Conservation (phyloP, 1,140 invertebrate genomes). For the Euglossa dilemma region DNA sequence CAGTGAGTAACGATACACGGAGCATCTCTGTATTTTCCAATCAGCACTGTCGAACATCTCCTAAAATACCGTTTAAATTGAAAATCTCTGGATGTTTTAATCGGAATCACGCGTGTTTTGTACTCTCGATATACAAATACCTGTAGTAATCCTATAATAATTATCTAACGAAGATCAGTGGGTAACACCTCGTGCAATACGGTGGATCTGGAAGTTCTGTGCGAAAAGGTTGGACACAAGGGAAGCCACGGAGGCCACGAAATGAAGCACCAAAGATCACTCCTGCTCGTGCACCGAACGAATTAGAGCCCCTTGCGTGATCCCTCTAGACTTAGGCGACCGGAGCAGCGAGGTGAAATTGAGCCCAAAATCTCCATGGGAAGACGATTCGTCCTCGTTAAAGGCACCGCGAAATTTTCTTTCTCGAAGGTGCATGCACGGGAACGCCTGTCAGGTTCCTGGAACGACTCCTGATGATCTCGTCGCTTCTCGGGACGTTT, state of each 20-base stretch:
- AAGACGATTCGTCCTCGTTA: background rate
- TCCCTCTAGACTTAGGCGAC: constrained; percentile 30
- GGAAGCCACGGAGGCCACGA: constrained; percentile 13
- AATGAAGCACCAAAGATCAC: constrained; percentile 48
- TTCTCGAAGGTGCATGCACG: background rate
- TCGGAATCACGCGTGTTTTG: too few relatives aligned
- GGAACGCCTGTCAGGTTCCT: background rate
- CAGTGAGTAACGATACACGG: too few relatives aligned
- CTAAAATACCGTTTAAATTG: too few relatives aligned
- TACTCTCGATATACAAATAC: too few relatives aligned
- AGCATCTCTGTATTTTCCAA: too few relatives aligned
- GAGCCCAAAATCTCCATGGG: background rate
- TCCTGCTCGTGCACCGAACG: constrained; percentile 60
- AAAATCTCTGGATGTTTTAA: too few relatives aligned
- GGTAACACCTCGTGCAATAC: too few relatives aligned
- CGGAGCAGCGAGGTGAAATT: constrained; percentile 59
- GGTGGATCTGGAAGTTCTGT: too few relatives aligned
- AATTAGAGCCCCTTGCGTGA: constrained; percentile 49
- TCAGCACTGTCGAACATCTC: too few relatives aligned
- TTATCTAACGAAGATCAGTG: too few relatives aligned
- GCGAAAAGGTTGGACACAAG: background rate
- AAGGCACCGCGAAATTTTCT: background rate
- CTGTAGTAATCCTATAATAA: too few relatives aligned
- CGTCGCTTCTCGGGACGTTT: background rate
- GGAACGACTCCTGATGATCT: background rate